phyloP scores from a whole-genome alignment of 1,140 invertebrate species.

The Anadara kagoshimensis region DNA sequence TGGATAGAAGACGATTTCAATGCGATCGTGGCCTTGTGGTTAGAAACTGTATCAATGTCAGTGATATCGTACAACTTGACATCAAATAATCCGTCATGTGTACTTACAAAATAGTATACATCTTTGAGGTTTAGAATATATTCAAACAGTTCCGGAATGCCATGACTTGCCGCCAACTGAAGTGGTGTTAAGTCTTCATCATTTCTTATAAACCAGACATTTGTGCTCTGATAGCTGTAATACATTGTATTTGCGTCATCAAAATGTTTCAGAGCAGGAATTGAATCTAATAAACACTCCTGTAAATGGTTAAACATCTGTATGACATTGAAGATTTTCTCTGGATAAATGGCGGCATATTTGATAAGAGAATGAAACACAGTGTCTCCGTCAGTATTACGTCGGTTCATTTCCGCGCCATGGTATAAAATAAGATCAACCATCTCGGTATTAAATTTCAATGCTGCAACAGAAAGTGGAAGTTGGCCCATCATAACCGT shows the following conservation, averaged over 20 bases:
- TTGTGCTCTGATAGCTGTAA: conserved; percentile 18
- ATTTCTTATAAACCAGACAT: conserved; percentile 57
- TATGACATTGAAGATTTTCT: conserved; percentile 43
- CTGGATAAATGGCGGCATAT: conserved; percentile 52
- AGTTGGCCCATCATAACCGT: conserved; percentile 63
- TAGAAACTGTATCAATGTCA: conserved; percentile 35
- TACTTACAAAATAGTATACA: conserved; percentile 47
- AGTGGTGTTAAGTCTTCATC: conserved; percentile 42
- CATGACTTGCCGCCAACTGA: conserved; percentile 48
- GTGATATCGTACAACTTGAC: conserved; percentile 54
- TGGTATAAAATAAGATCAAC: conserved; percentile 42
- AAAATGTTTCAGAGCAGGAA: neutral
- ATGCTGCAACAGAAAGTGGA: conserved; percentile 52
- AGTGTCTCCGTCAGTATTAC: conserved; percentile 50
- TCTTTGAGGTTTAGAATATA: conserved; percentile 51
- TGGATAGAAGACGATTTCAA: too few relatives aligned
- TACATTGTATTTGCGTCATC: neutral
- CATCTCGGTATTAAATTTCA: conserved; percentile 46
- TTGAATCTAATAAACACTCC: neutral
- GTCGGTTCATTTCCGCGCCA: conserved; percentile 36
- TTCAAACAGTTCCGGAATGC: conserved; percentile 46
- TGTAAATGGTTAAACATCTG: conserved; percentile 40
- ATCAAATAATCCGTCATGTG: conserved; percentile 51
- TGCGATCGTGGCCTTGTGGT: neutral
- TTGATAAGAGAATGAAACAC: conserved; percentile 55